phyloP scores from a whole-genome alignment of 23 tunicate species.

The Clavelina lepadiformis region DNA sequence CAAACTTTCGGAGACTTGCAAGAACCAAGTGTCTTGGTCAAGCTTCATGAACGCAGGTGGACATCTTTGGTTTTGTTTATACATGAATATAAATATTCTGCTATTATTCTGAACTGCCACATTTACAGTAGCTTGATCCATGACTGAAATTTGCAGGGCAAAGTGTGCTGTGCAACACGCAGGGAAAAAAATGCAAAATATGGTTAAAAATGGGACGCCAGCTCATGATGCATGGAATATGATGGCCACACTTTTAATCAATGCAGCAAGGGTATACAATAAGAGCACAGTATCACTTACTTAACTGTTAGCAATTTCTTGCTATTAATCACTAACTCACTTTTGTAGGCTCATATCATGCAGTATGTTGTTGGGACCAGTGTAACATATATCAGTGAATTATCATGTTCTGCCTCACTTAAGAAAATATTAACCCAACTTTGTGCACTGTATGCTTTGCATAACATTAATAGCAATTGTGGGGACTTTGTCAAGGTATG shows the following conservation, averaged over 20 bases:
- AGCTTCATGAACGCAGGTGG: conserved; percentile 15
- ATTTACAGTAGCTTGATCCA: no score
- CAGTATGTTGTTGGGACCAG: conserved; percentile 15
- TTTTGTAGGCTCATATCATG: conserved; percentile 28
- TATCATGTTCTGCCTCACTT: conserved; percentile 17
- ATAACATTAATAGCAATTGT: conserved; percentile 30
- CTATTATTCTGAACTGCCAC: no score
- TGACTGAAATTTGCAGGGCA: conserved; percentile 38
- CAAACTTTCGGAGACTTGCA: background rate
- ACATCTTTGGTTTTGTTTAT: no score
- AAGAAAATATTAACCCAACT: conserved; percentile 31
- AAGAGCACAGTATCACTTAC: no score
- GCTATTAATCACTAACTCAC: no score
- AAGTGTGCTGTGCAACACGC: conserved; percentile 13
- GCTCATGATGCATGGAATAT: conserved; percentile 45
- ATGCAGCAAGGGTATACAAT: conserved; percentile 45
- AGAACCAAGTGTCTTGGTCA: background rate
- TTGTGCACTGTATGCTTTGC: conserved; percentile 42
- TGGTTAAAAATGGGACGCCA: conserved; percentile 22
- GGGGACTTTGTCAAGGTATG: conserved; percentile 72
- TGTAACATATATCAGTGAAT: background rate
- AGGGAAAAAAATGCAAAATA: conserved; percentile 1
- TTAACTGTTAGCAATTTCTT: no score
- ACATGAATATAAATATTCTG: no score
- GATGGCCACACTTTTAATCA: conserved; percentile 28